Percentiles rank a stretch among this genome's conserved stretches.
phyloP scores from a whole-genome alignment of 2,797 vertebrate species.

The Rhinatrema bivittatum region DNA sequence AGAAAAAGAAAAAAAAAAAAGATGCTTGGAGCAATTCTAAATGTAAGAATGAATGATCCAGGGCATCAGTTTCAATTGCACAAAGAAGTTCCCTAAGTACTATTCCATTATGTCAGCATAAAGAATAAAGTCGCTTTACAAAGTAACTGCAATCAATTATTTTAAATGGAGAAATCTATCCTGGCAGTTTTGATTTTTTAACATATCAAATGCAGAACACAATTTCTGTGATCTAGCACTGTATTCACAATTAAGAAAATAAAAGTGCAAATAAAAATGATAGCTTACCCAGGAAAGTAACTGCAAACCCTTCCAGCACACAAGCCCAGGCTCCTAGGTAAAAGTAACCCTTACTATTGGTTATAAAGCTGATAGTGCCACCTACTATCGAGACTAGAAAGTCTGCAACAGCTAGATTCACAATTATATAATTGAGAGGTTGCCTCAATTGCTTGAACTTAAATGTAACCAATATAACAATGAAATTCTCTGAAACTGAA shows the following conservation, averaged over 20 bases:
- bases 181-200: background rate
- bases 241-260: too few relatives aligned
- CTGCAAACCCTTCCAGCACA: constrained; percentile 80
- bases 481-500: constrained; percentile 77
- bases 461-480: constrained; percentile 79
- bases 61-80: too few relatives aligned
- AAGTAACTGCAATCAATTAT: background rate
- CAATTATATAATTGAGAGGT: constrained; percentile 81
- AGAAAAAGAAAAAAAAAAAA: too few relatives aligned
- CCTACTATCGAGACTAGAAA: constrained; percentile 79
- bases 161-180: too few relatives aligned
- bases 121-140: background rate
- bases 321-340: constrained; percentile 81
- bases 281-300: constrained; percentile 88
- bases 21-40: too few relatives aligned
- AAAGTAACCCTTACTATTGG: constrained; percentile 79
- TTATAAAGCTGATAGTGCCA: constrained; percentile 76
- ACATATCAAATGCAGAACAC: background rate
- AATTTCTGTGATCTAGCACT: too few relatives aligned
- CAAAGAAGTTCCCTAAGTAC: too few relatives aligned
- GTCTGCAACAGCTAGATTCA: constrained; percentile 81
- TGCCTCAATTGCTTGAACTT: constrained; percentile 77
- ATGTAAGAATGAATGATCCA: too few relatives aligned
- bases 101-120: too few relatives aligned
- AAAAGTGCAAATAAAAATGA: background rate